Conservation (phyloP, 2,888 invertebrate genomes). For the Stictocephala bisonia region DNA sequence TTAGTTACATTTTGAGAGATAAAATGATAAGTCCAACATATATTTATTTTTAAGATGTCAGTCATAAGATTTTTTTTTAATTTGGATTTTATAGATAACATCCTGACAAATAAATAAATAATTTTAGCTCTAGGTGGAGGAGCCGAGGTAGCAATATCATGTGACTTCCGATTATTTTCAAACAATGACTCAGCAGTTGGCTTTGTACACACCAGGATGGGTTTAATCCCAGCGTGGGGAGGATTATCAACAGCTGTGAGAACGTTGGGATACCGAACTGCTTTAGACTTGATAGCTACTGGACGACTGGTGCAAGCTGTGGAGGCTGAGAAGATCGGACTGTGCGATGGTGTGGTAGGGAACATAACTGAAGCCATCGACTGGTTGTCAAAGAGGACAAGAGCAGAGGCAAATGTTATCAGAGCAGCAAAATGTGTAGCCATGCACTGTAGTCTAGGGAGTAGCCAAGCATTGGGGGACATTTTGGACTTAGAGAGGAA, state of each 20-base stretch:
- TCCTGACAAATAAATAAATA: conserved; percentile 36
- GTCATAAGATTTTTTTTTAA: too few species aligned
- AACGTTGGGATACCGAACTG: conserved; percentile 63
- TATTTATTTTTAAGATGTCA: too few species aligned
- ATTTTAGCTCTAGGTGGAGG: conserved; percentile 67
- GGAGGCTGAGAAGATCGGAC: conserved; percentile 64
- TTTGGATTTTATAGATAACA: neutral
- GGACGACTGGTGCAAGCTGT: conserved; percentile 61
- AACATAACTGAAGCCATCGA: conserved; percentile 58
- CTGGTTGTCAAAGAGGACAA: conserved; percentile 62
- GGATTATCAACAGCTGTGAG: conserved; percentile 65
- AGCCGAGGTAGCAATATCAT: conserved; percentile 66
- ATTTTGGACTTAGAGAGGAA: conserved; percentile 63
- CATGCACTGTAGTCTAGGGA: neutral
- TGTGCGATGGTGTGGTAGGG: conserved; percentile 63
- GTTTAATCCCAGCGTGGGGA: conserved; percentile 68
- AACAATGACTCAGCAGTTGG: conserved; percentile 62
- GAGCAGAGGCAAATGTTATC: conserved; percentile 59
- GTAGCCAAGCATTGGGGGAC: conserved; percentile 19
- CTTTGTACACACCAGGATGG: conserved; percentile 67
- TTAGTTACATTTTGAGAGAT: too few species aligned
- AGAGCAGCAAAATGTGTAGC: conserved; percentile 57
- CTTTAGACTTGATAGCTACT: conserved; percentile 64
- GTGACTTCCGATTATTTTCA: conserved; percentile 67
- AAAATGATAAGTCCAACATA: too few species aligned